Percentiles rank a stretch among this genome's conserved stretches.
Evolutionary conservation across 2,888 invertebrate species (phyloP).

Genomic region (Cistogaster globosa): DNA sequence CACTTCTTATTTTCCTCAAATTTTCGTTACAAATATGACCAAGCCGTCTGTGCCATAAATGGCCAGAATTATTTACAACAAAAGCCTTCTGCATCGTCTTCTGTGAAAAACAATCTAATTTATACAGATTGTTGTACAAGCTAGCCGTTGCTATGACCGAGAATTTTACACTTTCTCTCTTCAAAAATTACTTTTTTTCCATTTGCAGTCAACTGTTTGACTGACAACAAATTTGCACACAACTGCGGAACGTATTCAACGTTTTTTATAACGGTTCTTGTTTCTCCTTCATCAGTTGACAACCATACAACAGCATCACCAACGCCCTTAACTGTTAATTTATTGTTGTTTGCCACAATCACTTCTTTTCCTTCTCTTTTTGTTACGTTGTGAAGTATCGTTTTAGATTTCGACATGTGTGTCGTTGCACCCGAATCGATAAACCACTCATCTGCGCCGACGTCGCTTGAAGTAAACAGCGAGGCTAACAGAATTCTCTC

Average conservation of each 20-base stretch:
- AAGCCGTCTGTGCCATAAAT: conserved; percentile 71
- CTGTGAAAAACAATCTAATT: conserved; percentile 26
- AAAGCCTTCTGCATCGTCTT: conserved; percentile 10
- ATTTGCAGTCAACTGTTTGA: conserved; percentile 49
- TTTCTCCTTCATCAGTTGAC: too few species aligned
- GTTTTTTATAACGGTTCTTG: conserved; percentile 15
- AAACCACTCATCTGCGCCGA: too few species aligned
- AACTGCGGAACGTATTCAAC: conserved; percentile 45
- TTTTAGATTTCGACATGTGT: conserved; percentile 32
- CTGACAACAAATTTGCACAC: conserved; percentile 57
- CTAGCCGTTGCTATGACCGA: conserved; percentile 34
- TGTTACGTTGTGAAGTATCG: conserved; percentile 39
- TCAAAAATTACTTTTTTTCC: conserved; percentile 27
- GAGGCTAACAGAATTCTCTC: too few species aligned
- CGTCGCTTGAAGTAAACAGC: too few species aligned
- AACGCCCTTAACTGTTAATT: conserved; percentile 25
- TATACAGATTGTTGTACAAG: background rate
- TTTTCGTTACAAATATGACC: conserved; percentile 64
- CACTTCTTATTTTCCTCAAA: conserved; percentile 49
- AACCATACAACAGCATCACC: conserved; percentile 12
- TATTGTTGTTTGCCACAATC: conserved; percentile 45
- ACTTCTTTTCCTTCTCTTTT: conserved; percentile 8
- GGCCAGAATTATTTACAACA: conserved; percentile 26
- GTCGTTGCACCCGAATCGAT: conserved; percentile 54
- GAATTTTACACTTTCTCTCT: conserved; percentile 20